Evolutionary conservation across 2,113 vertebrate genomes (phyloP).

Genomic region (Callocephalon fimbriatum): DNA sequence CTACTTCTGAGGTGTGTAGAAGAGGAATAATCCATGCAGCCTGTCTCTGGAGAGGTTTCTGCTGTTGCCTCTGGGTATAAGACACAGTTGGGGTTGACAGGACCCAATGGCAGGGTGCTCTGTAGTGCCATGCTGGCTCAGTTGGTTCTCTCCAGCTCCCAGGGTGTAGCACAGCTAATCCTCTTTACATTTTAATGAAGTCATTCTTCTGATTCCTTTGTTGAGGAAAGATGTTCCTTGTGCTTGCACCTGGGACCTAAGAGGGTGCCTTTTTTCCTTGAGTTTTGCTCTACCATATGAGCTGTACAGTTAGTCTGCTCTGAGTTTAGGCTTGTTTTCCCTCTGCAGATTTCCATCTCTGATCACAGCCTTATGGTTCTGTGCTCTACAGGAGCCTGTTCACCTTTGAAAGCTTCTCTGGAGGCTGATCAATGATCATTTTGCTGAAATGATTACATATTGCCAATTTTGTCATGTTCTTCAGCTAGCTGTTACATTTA

Average conservation of each 20-base stretch:
- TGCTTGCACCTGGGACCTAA: neutral
- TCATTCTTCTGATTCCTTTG: neutral
- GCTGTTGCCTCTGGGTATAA: rapidly evolving
- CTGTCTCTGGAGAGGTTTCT: neutral
- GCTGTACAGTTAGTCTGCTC: neutral
- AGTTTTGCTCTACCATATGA: neutral
- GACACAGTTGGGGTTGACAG: neutral
- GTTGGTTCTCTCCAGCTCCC: neutral
- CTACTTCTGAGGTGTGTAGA: neutral
- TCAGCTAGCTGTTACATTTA: neutral
- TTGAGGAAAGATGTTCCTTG: neutral
- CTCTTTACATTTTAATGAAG: neutral
- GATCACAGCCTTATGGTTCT: neutral
- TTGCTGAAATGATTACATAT: neutral
- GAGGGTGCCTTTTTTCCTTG: neutral
- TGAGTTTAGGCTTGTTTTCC: neutral
- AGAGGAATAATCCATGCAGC: neutral
- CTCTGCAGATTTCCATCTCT: neutral
- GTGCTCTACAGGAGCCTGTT: neutral
- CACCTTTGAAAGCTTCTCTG: neutral
- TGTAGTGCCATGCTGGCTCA: rapidly evolving
- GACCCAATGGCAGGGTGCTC: neutral
- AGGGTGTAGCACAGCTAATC: neutral
- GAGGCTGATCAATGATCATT: neutral
- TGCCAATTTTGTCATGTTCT: neutral